Evolutionary conservation across 92 coral and sea anemone genomes (phyloP), one percentile per base, ranked within the genome.

Genomic region (Epizoanthus stellaris): DNA sequence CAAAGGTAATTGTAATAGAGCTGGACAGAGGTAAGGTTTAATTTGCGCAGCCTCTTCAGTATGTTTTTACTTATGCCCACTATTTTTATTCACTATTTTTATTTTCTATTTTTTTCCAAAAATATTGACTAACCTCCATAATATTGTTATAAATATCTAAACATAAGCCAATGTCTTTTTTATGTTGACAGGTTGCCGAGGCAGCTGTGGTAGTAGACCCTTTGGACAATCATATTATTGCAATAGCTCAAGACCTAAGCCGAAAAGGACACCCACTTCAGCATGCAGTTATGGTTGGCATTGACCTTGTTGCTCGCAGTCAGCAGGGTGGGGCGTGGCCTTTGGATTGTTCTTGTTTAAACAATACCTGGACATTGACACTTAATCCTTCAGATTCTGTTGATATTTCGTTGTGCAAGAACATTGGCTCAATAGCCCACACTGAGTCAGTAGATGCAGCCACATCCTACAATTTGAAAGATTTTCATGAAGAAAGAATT

Each of bases 271-370:
- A 96, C 89, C 98, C 98, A 65, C 90, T 96, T 47, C 98, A 93
- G 64, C 99, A 96, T 93, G 96, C 99, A 1, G 88, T 90, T 80
- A 95, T 96, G 99, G 97, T 95, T 62, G 89, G 86, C 39, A 88
- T 96, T 76, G 99, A 96, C 76, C 90, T 96, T 38, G 98, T 96
- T 52, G 98, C 97, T 30, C 93, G 91, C 60, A 87, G 92, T 56
- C 99, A 95, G 67, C 66, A 82, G 1, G 94, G 95, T 19, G 99
- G 99, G 21, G 94, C 98, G 7, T 96, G 99, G 99, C 54, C 85
- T 58, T 86, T 95, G 5, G 88, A 88, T 40, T 75, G 88, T 76
- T 19, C 84, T 40, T 86, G 74, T 36, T 45, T 38, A 13, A 56
- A 82, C 86, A 88, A 92, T 58, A 80, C 81, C 40, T 90, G 92